A percentile compares a stretch with the other conserved stretches of the same genome.
Conservation (phyloP, 2,888 invertebrate genomes). For the Neoascia interrupta region DNA sequence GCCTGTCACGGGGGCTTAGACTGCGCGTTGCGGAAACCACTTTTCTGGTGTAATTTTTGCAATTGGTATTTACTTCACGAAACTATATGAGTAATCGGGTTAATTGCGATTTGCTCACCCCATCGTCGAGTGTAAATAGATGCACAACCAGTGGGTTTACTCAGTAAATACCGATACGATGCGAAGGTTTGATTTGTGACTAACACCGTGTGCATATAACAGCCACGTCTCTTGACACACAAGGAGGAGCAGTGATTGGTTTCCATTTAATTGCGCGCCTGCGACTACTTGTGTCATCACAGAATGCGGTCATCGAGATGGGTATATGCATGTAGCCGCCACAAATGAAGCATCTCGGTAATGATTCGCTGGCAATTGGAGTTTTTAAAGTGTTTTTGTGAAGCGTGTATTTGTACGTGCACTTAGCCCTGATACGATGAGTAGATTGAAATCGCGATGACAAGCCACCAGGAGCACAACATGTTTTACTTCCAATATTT, state of each 20-base stretch:
- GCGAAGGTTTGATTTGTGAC: conserved; percentile 38
- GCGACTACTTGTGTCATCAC: conserved; percentile 32
- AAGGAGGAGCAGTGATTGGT: too few species aligned
- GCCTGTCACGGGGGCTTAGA: background rate
- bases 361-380: background rate
- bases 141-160: conserved; percentile 7
- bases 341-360: conserved; percentile 19
- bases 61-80: conserved; percentile 20
- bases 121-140: background rate
- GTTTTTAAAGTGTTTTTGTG: too few species aligned
- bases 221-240: too few species aligned
- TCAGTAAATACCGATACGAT: conserved; percentile 1
- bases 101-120: conserved; percentile 32
- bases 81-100: conserved; percentile 59
- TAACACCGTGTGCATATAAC: conserved; percentile 30
- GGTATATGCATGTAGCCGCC: background rate
- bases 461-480: too few species aligned
- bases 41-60: conserved; percentile 10
- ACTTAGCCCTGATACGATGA: too few species aligned
- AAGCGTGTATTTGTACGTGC: too few species aligned
- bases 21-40: background rate
- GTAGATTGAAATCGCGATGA: too few species aligned
- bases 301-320: conserved; percentile 43
- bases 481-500: too few species aligned
- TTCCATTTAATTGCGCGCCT: conserved; percentile 16